phyloP scores from a whole-genome alignment of 2,888 invertebrate species.

The Protophormia terraenovae region DNA sequence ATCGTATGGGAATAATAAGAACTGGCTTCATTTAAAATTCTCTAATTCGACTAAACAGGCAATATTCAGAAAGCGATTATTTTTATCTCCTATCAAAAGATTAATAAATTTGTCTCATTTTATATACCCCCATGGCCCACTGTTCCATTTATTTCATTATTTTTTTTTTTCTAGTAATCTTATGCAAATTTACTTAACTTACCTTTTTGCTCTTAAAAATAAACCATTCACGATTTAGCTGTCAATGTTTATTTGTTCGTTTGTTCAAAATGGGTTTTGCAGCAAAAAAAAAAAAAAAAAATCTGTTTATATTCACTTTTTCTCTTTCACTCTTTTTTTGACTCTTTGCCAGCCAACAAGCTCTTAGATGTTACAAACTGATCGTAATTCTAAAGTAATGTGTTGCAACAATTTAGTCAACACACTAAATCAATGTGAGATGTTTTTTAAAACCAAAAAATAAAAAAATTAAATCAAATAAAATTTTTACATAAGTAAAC shows the following conservation, averaged over 20 bases:
- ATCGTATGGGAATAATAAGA: too few relatives aligned
- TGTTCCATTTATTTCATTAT: conserved; percentile 2
- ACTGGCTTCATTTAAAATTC: too few relatives aligned
- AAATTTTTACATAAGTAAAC: background rate
- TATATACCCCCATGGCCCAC: background rate
- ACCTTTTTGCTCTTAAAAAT: conserved; percentile 54
- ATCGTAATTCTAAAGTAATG: conserved; percentile 46
- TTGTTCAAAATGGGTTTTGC: conserved; percentile 20
- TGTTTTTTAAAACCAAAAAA: background rate
- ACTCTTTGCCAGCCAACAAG: background rate
- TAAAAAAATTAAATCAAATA: too few relatives aligned
- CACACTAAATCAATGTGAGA: conserved; percentile 26
- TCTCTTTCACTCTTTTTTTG: background rate
- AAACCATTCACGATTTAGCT: conserved; percentile 55
- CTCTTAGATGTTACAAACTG: conserved; percentile 16
- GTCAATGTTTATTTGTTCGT: conserved; percentile 63
- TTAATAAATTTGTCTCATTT: background rate
- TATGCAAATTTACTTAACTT: conserved; percentile 8
- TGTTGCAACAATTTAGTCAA: conserved; percentile 48
- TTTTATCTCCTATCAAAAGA: background rate
- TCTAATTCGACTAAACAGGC: too few relatives aligned
- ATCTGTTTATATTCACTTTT: background rate
- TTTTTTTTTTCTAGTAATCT: conserved; percentile 25
- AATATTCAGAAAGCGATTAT: too few relatives aligned
- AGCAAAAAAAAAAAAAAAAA: too few relatives aligned